phyloP scores from a whole-genome alignment of 2,888 invertebrate genomes.

The Girardia tigrina region DNA sequence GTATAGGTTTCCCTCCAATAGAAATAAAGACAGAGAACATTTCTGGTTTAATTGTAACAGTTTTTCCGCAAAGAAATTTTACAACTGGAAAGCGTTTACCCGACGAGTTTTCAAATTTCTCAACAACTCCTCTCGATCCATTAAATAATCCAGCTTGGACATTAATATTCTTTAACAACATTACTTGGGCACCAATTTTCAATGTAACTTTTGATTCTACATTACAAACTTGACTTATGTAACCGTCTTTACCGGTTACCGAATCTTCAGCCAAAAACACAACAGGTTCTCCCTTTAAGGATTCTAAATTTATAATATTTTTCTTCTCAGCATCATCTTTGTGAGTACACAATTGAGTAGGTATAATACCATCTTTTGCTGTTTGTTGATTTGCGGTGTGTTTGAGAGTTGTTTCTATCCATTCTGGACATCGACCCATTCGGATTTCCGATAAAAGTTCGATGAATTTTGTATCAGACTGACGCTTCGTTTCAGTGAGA shows the following conservation, averaged over 20 bases:
- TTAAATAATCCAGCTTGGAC: slow-evolving; percentile 72
- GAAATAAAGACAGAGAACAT: slow-evolving; percentile 60
- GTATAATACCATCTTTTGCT: slow-evolving; percentile 67
- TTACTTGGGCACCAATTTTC: slow-evolving; percentile 68
- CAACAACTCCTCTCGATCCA: slow-evolving; percentile 76
- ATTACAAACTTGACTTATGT: slow-evolving; percentile 65
- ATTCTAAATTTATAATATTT: slow-evolving; percentile 65
- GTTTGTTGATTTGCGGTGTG: slow-evolving; percentile 66
- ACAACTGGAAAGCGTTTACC: slow-evolving; percentile 36
- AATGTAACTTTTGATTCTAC: slow-evolving; percentile 61
- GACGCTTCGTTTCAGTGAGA: slow-evolving; percentile 69
- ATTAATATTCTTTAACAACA: slow-evolving; percentile 80
- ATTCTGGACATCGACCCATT: slow-evolving; percentile 57
- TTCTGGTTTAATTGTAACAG: slow-evolving; percentile 61
- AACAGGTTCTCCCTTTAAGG: slow-evolving; percentile 56
- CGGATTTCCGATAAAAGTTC: slow-evolving; percentile 69
- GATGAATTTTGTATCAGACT: slow-evolving; percentile 69
- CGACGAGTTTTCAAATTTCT: slow-evolving; percentile 59
- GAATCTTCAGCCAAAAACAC: slow-evolving; percentile 67
- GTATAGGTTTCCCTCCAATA: slow-evolving; percentile 48
- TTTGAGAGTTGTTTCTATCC: slow-evolving; percentile 55
- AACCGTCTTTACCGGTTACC: slow-evolving; percentile 58
- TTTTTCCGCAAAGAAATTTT: slow-evolving; percentile 34
- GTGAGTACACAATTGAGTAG: slow-evolving; percentile 79
- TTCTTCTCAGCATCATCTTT: slow-evolving; percentile 77